Evolutionary conservation across 2,797 vertebrate species (phyloP).

Genomic region (Sphenopsis melanotis): DNA sequence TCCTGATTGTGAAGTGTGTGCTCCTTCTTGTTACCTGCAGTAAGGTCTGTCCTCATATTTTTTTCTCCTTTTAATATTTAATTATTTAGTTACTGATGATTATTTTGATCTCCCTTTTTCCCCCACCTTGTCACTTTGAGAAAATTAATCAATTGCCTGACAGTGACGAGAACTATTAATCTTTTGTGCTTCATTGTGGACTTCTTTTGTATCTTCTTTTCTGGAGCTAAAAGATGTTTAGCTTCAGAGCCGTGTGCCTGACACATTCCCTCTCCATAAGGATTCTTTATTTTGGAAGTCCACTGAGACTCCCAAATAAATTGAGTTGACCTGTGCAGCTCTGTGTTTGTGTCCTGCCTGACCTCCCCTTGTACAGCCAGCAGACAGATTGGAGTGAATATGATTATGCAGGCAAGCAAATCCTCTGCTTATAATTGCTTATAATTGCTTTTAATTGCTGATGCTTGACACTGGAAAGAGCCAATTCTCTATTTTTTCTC

Average conservation of each 20-base stretch:
- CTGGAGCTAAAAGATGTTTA: neutral
- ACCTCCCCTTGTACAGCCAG: neutral
- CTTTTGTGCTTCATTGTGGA: neutral
- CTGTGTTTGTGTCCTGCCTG: neutral
- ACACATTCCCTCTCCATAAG: neutral
- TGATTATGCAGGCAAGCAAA: slow-evolving; percentile 1
- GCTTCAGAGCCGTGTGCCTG: neutral
- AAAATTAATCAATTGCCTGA: neutral
- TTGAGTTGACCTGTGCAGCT: slow-evolving; percentile 35
- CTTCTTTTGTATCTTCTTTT: neutral
- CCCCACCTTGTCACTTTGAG: neutral
- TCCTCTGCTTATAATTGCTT: neutral
- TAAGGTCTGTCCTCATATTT: neutral
- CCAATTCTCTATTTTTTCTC: neutral
- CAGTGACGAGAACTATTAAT: neutral
- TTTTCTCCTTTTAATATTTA: neutral
- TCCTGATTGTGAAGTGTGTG: neutral
- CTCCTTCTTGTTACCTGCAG: neutral
- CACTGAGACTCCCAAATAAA: slow-evolving; percentile 7
- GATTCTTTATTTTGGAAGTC: slow-evolving; percentile 18
- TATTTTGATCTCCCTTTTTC: neutral
- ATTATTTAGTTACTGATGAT: neutral
- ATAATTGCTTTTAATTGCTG: slow-evolving; percentile 34
- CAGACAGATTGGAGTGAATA: neutral
- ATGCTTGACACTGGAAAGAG: neutral